Conservation (phyloP, 2,113 vertebrate species). For the Clupea harengus region DNA sequence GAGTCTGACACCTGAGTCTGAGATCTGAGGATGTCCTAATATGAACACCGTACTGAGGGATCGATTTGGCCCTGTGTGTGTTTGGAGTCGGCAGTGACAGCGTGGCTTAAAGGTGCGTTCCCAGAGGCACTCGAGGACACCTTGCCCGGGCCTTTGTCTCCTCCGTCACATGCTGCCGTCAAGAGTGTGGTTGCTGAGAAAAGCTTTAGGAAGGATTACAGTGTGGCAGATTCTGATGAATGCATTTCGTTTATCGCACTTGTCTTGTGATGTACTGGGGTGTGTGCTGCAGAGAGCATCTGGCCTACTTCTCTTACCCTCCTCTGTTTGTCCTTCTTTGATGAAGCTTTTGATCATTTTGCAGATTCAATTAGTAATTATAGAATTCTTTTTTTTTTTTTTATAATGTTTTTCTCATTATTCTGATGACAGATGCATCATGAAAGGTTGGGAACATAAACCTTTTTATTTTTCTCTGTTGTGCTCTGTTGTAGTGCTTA, state of each 20-base stretch:
- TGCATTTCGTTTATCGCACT: not conserved
- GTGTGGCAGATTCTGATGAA: constrained; percentile 16
- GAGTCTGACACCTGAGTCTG: no score
- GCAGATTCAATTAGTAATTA: not conserved
- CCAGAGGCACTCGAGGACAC: constrained; percentile 4
- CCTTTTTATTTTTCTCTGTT: not conserved
- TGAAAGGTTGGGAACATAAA: not conserved
- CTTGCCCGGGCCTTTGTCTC: not conserved
- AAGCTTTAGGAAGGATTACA: constrained; percentile 34
- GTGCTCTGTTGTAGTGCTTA: not conserved
- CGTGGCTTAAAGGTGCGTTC: not conserved
- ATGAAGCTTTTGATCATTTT: not conserved
- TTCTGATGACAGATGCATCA: not conserved
- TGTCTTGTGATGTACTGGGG: not conserved
- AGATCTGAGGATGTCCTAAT: no score
- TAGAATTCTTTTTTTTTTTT: not conserved
- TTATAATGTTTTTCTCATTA: not conserved
- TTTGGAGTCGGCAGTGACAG: not conserved
- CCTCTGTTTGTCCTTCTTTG: not conserved
- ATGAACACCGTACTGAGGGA: no score
- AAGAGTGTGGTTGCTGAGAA: constrained; percentile 23
- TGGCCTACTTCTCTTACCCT: not conserved
- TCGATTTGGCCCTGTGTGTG: not conserved
- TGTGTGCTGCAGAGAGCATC: not conserved
- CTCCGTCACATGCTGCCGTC: constrained; percentile 8